These are phyloP conservation scores for Coregonus sp. DNA, from an alignment of 2,797 vertebrate genomes.

Conservation along the genomic window DNA sequence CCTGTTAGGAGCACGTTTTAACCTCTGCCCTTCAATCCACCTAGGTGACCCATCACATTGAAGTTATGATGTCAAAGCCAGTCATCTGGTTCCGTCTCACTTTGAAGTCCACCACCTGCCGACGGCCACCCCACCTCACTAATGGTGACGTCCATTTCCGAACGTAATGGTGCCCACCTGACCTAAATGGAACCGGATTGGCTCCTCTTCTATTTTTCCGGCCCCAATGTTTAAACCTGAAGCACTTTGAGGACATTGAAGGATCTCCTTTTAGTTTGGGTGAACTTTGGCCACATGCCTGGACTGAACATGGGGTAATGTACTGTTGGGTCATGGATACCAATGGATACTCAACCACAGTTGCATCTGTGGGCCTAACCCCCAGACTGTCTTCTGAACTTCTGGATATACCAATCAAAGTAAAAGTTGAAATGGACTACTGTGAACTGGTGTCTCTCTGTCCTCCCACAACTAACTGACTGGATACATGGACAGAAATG, in stretches of 20 bases:
- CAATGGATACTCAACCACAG: not conserved
- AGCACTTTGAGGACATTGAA: constrained; percentile 1
- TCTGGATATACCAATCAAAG: not conserved
- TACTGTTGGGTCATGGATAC: not conserved
- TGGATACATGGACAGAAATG: not conserved
- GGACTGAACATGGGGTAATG: too few relatives aligned
- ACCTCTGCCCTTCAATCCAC: not conserved
- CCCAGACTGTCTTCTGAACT: not conserved
- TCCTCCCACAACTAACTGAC: not conserved
- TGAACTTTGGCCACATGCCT: not conserved
- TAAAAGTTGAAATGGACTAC: not conserved
- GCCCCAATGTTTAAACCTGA: constrained; percentile 9
- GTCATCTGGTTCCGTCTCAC: not conserved
- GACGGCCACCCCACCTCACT: not conserved
- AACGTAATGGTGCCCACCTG: not conserved
- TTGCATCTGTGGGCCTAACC: not conserved
- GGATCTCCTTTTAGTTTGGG: not conserved
- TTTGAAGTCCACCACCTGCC: not conserved
- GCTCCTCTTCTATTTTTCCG: not conserved
- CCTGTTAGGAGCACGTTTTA: not conserved
- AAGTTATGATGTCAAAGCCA: not conserved
- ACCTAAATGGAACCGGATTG: not conserved
- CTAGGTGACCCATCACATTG: not conserved
- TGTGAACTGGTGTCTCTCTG: not conserved
- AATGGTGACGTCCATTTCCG: not conserved